phyloP scores from a whole-genome alignment of 2,113 vertebrate genomes.

The Sinocyclocheilus anshuiensis region DNA sequence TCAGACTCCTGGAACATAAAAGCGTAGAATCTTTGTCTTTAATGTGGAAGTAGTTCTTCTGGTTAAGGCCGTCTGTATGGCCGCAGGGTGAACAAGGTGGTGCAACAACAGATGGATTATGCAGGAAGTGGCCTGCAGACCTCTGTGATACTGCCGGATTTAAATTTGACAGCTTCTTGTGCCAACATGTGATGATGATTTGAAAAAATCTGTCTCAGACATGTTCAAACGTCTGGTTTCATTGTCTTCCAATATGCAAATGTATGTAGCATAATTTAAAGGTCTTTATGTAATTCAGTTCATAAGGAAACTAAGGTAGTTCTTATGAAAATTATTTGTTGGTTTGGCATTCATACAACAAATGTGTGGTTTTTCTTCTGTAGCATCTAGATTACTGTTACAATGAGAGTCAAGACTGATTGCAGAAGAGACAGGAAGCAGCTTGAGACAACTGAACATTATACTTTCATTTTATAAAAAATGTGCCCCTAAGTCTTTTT shows the following conservation, averaged over 20 bases:
- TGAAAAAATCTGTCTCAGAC: neutral
- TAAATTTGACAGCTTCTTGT: neutral
- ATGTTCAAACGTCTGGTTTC: neutral
- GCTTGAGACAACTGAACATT: neutral
- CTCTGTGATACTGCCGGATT: neutral
- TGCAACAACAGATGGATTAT: slow-evolving; percentile 7
- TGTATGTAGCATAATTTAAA: neutral
- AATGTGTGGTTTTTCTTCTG: neutral
- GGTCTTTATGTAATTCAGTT: neutral
- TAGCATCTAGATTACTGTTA: neutral
- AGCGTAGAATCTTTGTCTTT: slow-evolving; percentile 53
- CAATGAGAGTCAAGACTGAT: neutral
- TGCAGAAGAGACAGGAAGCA: neutral
- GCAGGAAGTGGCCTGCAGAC: neutral
- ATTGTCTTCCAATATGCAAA: neutral
- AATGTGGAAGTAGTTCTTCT: slow-evolving; percentile 49
- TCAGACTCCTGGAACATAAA: slow-evolving; percentile 44
- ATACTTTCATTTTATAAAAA: neutral
- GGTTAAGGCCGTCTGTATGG: slow-evolving; percentile 5
- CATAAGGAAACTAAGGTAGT: neutral
- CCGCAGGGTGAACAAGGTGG: neutral
- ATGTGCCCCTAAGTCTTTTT: neutral
- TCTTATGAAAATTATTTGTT: slow-evolving; percentile 21
- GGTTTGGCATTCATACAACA: slow-evolving; percentile 35
- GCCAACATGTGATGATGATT: neutral